Conservation (phyloP, 2,888 invertebrate species). For the Lepidocyrtoides sp. region DNA sequence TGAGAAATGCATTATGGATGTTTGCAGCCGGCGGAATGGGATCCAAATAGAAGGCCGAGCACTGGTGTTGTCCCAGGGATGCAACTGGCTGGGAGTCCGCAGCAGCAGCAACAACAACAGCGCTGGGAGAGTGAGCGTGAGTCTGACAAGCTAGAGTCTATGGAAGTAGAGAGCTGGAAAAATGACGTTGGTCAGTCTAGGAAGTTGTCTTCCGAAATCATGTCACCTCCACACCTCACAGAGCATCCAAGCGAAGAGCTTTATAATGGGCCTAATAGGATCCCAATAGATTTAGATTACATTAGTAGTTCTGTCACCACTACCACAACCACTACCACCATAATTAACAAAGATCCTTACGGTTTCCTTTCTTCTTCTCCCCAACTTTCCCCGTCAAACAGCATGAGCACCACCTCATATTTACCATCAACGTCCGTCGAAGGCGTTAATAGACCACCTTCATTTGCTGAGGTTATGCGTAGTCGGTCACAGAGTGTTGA, state of each 20-base stretch:
- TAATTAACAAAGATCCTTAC: conserved; percentile 73
- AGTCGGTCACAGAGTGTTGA: conserved; percentile 79
- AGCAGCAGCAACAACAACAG: conserved; percentile 81
- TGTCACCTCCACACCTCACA: conserved; percentile 78
- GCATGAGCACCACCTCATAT: conserved; percentile 64
- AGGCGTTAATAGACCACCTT: conserved; percentile 78
- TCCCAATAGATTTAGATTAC: conserved; percentile 83
- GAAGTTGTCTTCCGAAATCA: conserved; percentile 83
- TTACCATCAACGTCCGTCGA: conserved; percentile 77
- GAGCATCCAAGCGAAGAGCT: conserved; percentile 83
- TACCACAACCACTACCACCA: conserved; percentile 56
- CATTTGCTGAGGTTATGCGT: conserved; percentile 80
- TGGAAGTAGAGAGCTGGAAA: conserved; percentile 84
- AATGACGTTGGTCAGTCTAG: conserved; percentile 83
- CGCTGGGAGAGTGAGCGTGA: conserved; percentile 85
- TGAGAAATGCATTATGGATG: not conserved
- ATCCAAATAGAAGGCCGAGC: conserved; percentile 71
- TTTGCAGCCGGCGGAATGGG: conserved; percentile 79
- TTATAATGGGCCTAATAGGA: conserved; percentile 83
- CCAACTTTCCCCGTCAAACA: conserved; percentile 69
- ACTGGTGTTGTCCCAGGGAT: conserved; percentile 67
- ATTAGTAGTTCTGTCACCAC: conserved; percentile 65
- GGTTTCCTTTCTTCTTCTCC: conserved; percentile 75
- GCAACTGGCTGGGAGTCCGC: conserved; percentile 79
- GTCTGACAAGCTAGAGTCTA: conserved; percentile 84